Conservation (phyloP, 2,797 vertebrate species). For the Acipenser oxyrinchus region DNA sequence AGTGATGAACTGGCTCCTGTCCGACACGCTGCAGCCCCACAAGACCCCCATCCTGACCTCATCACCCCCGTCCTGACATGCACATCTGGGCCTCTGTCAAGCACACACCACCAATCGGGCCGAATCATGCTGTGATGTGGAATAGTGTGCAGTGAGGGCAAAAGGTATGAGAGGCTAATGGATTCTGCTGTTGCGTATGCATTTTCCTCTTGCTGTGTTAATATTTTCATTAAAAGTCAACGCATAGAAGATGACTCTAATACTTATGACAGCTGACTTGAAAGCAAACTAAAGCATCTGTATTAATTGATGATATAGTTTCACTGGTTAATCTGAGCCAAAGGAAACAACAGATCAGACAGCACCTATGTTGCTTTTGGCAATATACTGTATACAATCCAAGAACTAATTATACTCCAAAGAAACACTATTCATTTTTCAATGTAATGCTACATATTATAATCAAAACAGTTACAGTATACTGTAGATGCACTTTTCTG, state of each 20-base stretch:
- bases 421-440: background rate
- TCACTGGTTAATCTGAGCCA: conserved; percentile 2
- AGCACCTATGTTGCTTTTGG: conserved; percentile 10
- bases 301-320: background rate
- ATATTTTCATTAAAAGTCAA: background rate
- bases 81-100: too few relatives aligned
- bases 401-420: conserved; percentile 2
- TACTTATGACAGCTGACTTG: background rate
- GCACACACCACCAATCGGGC: too few relatives aligned
- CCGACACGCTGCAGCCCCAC: too few relatives aligned
- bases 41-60: too few relatives aligned
- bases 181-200: conserved; percentile 2
- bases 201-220: background rate
- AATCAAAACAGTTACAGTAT: background rate
- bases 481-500: background rate
- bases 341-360: conserved; percentile 4
- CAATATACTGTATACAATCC: background rate
- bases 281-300: background rate
- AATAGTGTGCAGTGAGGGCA: too few relatives aligned
- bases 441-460: background rate
- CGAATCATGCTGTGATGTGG: too few relatives aligned
- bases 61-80: too few relatives aligned
- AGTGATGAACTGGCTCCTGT: too few relatives aligned
- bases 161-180: background rate
- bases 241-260: background rate